These are phyloP conservation scores for Tanytarsus gracilentus DNA, from an alignment of 2,888 invertebrate genomes.

Conservation along the genomic window DNA sequence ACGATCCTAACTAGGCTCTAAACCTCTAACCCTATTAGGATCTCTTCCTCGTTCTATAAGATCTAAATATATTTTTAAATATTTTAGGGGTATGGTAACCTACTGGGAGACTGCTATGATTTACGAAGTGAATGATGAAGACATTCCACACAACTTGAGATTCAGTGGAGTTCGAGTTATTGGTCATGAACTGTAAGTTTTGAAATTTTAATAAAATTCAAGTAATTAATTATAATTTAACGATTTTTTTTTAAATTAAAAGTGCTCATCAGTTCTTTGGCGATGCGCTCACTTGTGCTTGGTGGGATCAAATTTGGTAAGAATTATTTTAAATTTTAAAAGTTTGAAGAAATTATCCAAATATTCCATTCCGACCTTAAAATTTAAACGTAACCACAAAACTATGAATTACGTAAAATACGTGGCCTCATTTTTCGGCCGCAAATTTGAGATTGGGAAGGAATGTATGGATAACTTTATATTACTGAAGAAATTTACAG, in stretches of 20 bases:
- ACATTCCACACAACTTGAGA: constrained; percentile 1
- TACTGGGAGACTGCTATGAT: constrained; percentile 10
- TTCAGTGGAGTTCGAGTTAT: constrained; percentile 15
- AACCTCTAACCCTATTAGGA: background rate
- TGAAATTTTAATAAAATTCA: background rate
- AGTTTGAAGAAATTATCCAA: too few species aligned
- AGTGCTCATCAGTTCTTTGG: constrained; percentile 26
- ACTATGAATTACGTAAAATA: too few species aligned
- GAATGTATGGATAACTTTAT: background rate
- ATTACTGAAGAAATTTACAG: background rate
- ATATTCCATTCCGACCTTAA: too few species aligned
- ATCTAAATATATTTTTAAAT: background rate
- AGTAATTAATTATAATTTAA: background rate
- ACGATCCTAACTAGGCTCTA: too few species aligned
- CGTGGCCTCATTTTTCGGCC: too few species aligned
- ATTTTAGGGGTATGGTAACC: background rate
- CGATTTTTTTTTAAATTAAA: background rate
- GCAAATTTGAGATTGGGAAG: background rate
- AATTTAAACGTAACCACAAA: too few species aligned
- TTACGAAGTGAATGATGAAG: constrained; percentile 14
- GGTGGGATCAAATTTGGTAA: constrained; percentile 20
- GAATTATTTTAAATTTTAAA: background rate
- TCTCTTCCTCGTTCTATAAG: background rate
- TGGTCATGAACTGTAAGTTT: constrained; percentile 13
- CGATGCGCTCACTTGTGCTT: background rate